Conservation (phyloP, 1,140 invertebrate genomes). For the Protaetia brevitarsis region DNA sequence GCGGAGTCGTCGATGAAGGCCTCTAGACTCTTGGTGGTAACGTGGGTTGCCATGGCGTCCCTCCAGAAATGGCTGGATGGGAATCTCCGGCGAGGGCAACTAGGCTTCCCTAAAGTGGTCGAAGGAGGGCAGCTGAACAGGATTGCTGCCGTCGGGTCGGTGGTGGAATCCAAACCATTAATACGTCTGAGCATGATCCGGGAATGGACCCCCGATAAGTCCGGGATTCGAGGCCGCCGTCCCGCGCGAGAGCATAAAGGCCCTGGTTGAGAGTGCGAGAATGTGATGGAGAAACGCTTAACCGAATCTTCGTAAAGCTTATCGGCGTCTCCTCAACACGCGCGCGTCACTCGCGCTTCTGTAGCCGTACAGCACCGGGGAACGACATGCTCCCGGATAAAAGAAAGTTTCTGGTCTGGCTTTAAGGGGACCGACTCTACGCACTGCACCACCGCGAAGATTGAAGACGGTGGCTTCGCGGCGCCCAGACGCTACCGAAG, state of each 20-base stretch:
- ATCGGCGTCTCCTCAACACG: constrained; percentile 4
- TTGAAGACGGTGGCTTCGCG: neutral
- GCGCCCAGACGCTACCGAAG: neutral
- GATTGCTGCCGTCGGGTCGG: neutral
- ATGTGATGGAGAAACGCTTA: neutral
- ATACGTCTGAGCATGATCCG: neutral
- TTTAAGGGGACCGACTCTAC: neutral
- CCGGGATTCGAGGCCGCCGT: neutral
- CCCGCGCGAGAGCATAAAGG: neutral
- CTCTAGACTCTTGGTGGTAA: constrained; percentile 3
- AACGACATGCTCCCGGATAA: neutral
- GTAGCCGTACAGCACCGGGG: too few species aligned
- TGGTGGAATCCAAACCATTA: neutral
- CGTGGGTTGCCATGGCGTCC: neutral
- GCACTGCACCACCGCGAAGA: neutral
- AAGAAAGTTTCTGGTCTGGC: constrained; percentile 23
- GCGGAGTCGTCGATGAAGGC: neutral
- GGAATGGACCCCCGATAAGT: neutral
- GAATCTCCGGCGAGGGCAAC: too few species aligned
- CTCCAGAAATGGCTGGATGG: neutral
- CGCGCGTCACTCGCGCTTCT: neutral
- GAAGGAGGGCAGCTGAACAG: neutral
- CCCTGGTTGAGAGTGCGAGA: neutral
- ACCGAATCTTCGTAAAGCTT: constrained; percentile 18
- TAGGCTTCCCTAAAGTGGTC: neutral